phyloP scores from a whole-genome alignment of 64 coral and sea anemone genomes.

The Trachythela sp. region DNA sequence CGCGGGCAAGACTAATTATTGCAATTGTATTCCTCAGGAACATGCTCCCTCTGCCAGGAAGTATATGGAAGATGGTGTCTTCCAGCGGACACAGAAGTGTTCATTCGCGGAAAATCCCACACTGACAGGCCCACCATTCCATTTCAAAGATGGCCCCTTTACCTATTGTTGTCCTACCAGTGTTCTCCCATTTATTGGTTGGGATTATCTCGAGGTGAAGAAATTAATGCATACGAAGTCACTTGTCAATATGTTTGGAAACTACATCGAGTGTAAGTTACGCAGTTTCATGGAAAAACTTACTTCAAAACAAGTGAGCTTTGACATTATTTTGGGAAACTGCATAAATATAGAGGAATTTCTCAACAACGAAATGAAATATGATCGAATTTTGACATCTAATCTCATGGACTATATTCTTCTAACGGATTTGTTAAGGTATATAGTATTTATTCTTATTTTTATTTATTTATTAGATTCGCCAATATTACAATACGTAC shows the following conservation, averaged over 20 bases:
- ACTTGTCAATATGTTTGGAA: background rate
- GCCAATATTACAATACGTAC: too few relatives aligned
- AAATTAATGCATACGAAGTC: background rate
- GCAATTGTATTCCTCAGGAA: background rate
- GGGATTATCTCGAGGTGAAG: background rate
- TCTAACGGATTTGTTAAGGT: conserved; percentile 8
- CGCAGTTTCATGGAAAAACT: background rate
- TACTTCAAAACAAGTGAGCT: background rate
- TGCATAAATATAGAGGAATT: background rate
- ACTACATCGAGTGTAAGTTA: background rate
- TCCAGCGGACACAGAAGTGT: background rate
- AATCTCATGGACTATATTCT: conserved; percentile 17
- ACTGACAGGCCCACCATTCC: background rate
- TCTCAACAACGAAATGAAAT: background rate
- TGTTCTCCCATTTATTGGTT: background rate
- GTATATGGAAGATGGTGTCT: background rate
- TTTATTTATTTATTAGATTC: too few relatives aligned
- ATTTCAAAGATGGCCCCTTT: background rate
- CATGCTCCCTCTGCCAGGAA: background rate
- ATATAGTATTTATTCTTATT: background rate
- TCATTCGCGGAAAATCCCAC: background rate
- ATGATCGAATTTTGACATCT: conserved; percentile 17
- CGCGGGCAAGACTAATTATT: background rate
- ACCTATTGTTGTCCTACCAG: background rate
- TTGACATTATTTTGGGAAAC: background rate